A percentile compares a stretch with the other conserved stretches of the same genome.
These are phyloP conservation scores for Aphrocallistes beatrix DNA, from an alignment of 37 sponge, comb jelly and placozoan genomes.

Conservation along the genomic window DNA sequence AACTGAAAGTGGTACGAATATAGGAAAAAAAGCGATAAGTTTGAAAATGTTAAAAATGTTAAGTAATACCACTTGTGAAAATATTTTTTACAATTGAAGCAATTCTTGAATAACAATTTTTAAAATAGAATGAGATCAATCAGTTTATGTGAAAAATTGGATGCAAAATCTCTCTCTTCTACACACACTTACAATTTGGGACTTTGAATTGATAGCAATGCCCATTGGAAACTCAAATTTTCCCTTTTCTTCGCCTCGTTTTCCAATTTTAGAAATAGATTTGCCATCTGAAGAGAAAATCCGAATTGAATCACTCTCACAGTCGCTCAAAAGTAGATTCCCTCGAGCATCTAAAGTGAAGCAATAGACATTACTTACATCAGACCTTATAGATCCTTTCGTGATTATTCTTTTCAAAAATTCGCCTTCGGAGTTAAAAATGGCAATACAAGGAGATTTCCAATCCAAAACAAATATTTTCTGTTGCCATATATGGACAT, in stretches of 20 bases:
- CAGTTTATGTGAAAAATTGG: not conserved
- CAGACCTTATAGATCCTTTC: not conserved
- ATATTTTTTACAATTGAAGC: too few species aligned
- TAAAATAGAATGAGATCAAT: too few species aligned
- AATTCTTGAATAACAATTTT: too few species aligned
- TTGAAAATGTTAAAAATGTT: too few species aligned
- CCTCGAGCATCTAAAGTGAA: not conserved
- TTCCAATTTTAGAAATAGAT: not conserved
- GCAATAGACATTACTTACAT: not conserved
- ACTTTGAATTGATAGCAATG: not conserved
- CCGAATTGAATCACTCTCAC: not conserved
- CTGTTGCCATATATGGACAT: not conserved
- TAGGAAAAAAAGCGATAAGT: too few species aligned
- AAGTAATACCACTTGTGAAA: too few species aligned
- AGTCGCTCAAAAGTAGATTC: not conserved
- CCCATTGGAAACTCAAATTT: slow-evolving; percentile 3
- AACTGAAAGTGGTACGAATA: too few species aligned
- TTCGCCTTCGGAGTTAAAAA: not conserved
- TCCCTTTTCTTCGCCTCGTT: not conserved
- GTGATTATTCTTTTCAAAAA: not conserved
- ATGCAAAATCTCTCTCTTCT: not conserved
- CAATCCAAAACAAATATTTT: not conserved
- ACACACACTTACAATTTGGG: not conserved
- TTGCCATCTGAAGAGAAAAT: not conserved
- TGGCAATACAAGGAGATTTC: not conserved